These are phyloP conservation scores for Eueremaeus valkanovi DNA, from an alignment of 2,888 invertebrate species.

Conservation along the genomic window DNA sequence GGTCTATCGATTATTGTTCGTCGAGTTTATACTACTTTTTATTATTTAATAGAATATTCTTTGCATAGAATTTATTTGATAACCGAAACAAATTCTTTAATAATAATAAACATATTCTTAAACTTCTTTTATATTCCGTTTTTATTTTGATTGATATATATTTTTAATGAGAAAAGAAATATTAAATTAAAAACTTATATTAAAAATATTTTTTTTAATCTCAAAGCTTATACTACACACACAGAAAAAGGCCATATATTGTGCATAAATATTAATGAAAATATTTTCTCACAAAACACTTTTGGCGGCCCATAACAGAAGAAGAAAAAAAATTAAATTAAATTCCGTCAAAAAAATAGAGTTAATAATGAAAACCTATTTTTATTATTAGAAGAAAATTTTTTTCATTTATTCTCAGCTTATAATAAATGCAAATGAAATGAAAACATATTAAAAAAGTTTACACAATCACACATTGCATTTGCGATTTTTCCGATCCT, in stretches of 20 bases:
- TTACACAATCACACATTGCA: constrained; percentile 3
- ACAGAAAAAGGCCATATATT: not conserved
- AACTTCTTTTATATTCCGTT: not conserved
- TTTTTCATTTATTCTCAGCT: not conserved
- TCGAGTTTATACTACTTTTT: not conserved
- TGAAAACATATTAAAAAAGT: constrained; percentile 36
- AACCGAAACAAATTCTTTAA: not conserved
- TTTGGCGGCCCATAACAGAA: not conserved
- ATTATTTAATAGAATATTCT: too few relatives aligned
- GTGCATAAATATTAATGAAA: not conserved
- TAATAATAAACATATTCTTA: not conserved
- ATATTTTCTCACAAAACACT: not conserved
- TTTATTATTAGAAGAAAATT: not conserved
- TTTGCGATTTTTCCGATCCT: not conserved
- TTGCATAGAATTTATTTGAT: not conserved
- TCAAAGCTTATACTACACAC: not conserved
- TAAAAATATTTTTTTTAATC: constrained; percentile 3
- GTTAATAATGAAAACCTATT: not conserved
- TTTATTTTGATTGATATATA: not conserved
- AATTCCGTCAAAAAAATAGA: not conserved
- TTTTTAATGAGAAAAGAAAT: not conserved
- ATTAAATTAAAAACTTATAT: not conserved
- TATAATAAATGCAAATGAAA: constrained; percentile 29
- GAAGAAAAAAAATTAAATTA: constrained; percentile 3
- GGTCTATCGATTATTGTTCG: not conserved